These are phyloP conservation scores for Drosophila albomicans DNA, from an alignment of 1,140 invertebrate genomes.

Conservation along the genomic window DNA sequence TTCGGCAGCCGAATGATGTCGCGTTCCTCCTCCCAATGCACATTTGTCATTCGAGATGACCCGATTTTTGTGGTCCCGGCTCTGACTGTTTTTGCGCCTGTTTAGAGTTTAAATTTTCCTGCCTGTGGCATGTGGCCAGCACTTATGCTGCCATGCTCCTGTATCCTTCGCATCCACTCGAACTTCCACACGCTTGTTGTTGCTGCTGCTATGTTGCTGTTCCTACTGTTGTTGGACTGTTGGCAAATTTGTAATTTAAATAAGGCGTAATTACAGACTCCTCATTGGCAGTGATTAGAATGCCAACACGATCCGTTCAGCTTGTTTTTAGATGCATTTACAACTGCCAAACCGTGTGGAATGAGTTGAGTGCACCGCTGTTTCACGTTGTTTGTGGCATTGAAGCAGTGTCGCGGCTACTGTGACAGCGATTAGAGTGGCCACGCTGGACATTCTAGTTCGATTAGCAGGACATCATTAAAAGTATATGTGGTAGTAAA, in stretches of 20 bases:
- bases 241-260: conserved; percentile 77
- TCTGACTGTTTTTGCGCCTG: conserved; percentile 74
- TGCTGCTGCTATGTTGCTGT: conserved; percentile 33
- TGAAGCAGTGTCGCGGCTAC: not conserved
- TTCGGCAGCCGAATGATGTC: conserved; percentile 1
- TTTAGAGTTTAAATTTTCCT: conserved; percentile 78
- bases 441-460: not conserved
- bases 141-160: conserved; percentile 14
- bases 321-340: conserved; percentile 52
- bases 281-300: conserved; percentile 75
- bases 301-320: conserved; percentile 58
- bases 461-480: not conserved
- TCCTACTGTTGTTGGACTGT: conserved; percentile 16
- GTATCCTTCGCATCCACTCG: conserved; percentile 8
- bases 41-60: conserved; percentile 80
- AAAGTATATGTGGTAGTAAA: not conserved
- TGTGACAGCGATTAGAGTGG: not conserved
- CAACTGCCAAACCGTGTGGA: conserved; percentile 6
- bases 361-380: too few species aligned
- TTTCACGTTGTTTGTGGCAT: not conserved
- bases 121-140: conserved; percentile 35
- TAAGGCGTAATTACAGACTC: conserved; percentile 79
- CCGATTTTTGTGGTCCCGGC: conserved; percentile 73
- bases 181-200: conserved; percentile 3
- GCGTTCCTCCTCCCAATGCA: conserved; percentile 21